Conservation (phyloP, 2,797 vertebrate genomes). For the Semotilus atromaculatus region DNA sequence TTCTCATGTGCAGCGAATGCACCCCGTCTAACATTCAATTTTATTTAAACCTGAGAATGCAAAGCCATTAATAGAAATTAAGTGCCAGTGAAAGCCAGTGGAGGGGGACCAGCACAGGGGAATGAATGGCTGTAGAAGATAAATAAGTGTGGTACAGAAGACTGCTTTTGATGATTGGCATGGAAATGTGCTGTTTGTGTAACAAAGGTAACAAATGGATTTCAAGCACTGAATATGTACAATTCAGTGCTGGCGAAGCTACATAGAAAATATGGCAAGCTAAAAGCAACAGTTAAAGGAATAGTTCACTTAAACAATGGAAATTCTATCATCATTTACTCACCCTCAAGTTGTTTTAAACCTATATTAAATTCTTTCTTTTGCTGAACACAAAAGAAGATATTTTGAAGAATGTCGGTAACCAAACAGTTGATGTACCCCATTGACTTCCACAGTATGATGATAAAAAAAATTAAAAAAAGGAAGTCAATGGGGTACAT, state of each 20-base stretch:
- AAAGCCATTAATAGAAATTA: constrained; percentile 85
- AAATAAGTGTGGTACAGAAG: constrained; percentile 82
- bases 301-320: no score
- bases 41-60: constrained; percentile 76
- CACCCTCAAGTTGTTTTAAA: no score
- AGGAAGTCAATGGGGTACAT: no score
- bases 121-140: constrained; percentile 81
- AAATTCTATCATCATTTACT: no score
- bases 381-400: no score
- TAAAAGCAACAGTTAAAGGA: neutral
- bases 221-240: constrained; percentile 72
- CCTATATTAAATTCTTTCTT: no score
- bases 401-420: no score
- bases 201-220: constrained; percentile 74
- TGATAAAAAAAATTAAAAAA: no score
- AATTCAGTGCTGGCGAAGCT: constrained; percentile 64
- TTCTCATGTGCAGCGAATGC: constrained; percentile 70
- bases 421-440: no score
- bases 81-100: constrained; percentile 77
- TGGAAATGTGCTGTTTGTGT: constrained; percentile 82
- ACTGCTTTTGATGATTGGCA: constrained; percentile 81
- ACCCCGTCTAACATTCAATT: constrained; percentile 67
- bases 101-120: constrained; percentile 73
- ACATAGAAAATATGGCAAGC: constrained; percentile 46
- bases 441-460: no score